Base-by-base conservation (phyloP, 2,888 invertebrate species). In the Arrhopalites spinosus region DNA sequence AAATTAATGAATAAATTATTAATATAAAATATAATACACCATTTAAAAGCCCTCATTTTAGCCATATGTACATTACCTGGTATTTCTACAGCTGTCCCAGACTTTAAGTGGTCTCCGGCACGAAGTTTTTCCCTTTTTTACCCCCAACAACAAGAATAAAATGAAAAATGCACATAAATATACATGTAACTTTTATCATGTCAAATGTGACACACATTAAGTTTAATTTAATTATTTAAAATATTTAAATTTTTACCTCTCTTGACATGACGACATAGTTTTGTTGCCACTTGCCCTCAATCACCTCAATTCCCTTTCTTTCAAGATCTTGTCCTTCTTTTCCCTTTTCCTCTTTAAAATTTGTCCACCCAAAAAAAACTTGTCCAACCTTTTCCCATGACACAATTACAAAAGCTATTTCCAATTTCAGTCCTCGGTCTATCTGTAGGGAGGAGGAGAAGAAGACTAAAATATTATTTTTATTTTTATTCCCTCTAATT, bases 51-150 rank as follows among this genome's bases (percentile, higher is more conserved):
- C 3, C 36, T 36, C 11, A 11, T 36, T 36, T 36, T 7, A 36
- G 11, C 36, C 3, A 36, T 7, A 36, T 36, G 11, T 36, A 36
- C 36, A 36, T 36, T 36, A 36, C 36, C 3, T 36, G 11, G 94
- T 92, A 89, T 92, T 93, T 89, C 95, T 91, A 89, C 93, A 93
- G 88, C 94, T 59, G 25, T 23, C 59, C 59, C 59, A 59, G 23
- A 59, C 59, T 23, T 59, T 8, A 11, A 59, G 15, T n/a, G 15
- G n/a, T 50, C n/a, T 50, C 15, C 17, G 2, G 2, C 15, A 2
- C 3, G n/a, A 45, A 45, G 50, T 50, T 17, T 67, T n/a, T 23
- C 2, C 67, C 7, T 56, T 36, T 23, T 53, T 70, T 56, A 13
- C 27, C n/a, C 15, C 50, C n/a, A 50, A 23, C 7, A 61, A 5